phyloP scores from a whole-genome alignment of 2,113 vertebrate genomes.

The Gasterosteus aculeatus region DNA sequence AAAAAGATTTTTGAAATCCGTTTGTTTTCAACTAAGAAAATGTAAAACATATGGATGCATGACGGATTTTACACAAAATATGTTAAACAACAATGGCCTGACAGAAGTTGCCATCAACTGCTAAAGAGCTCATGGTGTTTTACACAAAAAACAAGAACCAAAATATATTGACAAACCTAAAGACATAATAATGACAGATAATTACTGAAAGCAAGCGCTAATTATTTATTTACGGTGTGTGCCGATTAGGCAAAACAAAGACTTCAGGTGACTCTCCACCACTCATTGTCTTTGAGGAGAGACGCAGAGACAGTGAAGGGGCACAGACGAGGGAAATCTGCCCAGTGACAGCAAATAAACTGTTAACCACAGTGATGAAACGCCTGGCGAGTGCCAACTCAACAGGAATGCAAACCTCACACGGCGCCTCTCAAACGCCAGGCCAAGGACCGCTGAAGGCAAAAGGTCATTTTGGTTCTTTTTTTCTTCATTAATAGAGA shows the following conservation, averaged over 20 bases:
- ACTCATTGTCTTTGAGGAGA: constrained; percentile 49
- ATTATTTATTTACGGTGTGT: constrained; percentile 8
- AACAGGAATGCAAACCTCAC: constrained; percentile 50
- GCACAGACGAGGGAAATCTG: constrained; percentile 60
- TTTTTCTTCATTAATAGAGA: neutral
- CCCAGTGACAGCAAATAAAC: constrained; percentile 69
- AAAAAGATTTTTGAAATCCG: neutral
- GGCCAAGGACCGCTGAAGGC: neutral
- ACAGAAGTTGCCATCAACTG: neutral
- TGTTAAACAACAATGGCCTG: neutral
- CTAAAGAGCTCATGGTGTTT: neutral
- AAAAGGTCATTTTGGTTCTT: no score
- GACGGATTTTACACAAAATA: neutral
- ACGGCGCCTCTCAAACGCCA: constrained; percentile 32
- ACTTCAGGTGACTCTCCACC: constrained; percentile 45
- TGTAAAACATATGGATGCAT: neutral
- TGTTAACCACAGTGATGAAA: constrained; percentile 46
- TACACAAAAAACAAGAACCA: neutral
- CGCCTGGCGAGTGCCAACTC: constrained; percentile 41
- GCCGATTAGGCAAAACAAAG: constrained; percentile 29
- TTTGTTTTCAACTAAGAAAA: neutral
- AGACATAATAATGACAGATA: neutral
- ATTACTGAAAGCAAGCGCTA: constrained; percentile 3
- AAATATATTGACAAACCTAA: neutral
- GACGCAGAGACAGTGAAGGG: constrained; percentile 57